Conservation (phyloP, 2,888 invertebrate genomes). For the Eupithecia centaureata region DNA sequence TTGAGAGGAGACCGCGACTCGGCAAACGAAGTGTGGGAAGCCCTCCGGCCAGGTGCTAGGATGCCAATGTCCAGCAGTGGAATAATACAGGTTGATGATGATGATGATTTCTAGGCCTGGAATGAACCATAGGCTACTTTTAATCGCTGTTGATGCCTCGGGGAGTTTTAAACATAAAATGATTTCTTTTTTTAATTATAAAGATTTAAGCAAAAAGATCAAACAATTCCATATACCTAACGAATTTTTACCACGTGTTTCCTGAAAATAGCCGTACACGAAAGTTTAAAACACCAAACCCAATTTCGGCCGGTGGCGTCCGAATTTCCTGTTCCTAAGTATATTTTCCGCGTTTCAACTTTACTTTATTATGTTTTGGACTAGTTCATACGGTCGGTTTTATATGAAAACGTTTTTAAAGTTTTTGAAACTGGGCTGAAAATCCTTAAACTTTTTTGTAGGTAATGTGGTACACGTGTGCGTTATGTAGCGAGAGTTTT, state of each 20-base stretch:
- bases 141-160: too few species aligned
- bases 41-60: too few species aligned
- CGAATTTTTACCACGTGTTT: conserved; percentile 2
- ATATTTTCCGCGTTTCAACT: conserved; percentile 26
- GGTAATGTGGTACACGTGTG: not conserved
- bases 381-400: conserved; percentile 8
- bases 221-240: not conserved
- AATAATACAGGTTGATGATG: too few species aligned
- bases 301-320: conserved; percentile 21
- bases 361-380: conserved; percentile 19
- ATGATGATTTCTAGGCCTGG: too few species aligned
- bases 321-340: conserved; percentile 29
- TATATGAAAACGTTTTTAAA: not conserved
- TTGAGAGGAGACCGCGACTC: too few species aligned
- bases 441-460: not conserved
- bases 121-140: too few species aligned
- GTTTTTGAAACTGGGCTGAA: not conserved
- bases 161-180: too few species aligned
- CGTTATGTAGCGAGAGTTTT: not conserved
- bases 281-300: conserved; percentile 27
- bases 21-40: too few species aligned
- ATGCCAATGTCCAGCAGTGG: too few species aligned
- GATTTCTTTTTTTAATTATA: not conserved
- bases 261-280: not conserved
- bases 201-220: not conserved